These are phyloP conservation scores for Hiodon tergisus DNA, from an alignment of 2,113 vertebrate species.

Conservation along the genomic window DNA sequence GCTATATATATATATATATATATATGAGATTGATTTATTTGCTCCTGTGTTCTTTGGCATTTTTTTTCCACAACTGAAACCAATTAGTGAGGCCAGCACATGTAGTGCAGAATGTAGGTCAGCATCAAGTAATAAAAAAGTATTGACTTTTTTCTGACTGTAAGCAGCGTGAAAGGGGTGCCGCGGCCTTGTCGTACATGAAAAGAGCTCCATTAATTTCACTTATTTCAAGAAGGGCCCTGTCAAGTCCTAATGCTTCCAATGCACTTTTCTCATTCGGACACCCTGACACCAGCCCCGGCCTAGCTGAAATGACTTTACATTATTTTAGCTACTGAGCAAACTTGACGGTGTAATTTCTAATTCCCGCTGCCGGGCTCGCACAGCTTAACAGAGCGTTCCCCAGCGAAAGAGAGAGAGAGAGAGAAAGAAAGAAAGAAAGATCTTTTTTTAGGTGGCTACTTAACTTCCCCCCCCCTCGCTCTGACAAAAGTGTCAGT, in stretches of 20 bases:
- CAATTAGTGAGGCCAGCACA: constrained; percentile 79
- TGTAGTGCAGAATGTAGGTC: constrained; percentile 81
- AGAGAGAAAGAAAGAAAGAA: constrained; percentile 23
- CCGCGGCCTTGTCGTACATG: constrained; percentile 79
- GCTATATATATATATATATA: constrained; percentile 44
- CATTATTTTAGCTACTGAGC: constrained; percentile 67
- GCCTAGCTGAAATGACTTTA: constrained; percentile 69
- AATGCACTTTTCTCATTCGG: constrained; percentile 74
- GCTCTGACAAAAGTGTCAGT: too few species aligned
- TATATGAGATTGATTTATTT: constrained; percentile 82
- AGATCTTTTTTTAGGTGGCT: neutral
- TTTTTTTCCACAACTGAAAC: constrained; percentile 79
- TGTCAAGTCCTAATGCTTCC: constrained; percentile 80
- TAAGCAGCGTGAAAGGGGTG: constrained; percentile 79
- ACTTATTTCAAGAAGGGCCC: constrained; percentile 81
- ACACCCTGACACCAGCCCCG: constrained; percentile 67
- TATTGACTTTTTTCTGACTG: constrained; percentile 88
- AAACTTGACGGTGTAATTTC: constrained; percentile 50
- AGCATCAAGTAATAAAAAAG: constrained; percentile 86
- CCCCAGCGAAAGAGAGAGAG: neutral
- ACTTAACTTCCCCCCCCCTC: too few species aligned
- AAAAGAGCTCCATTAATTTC: constrained; percentile 85
- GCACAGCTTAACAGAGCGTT: constrained; percentile 21
- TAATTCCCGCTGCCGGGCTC: constrained; percentile 47
- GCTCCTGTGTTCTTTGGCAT: constrained; percentile 74